These are phyloP conservation scores for Lucinisca nassula DNA, from an alignment of 2,888 invertebrate genomes.

Conservation along the genomic window DNA sequence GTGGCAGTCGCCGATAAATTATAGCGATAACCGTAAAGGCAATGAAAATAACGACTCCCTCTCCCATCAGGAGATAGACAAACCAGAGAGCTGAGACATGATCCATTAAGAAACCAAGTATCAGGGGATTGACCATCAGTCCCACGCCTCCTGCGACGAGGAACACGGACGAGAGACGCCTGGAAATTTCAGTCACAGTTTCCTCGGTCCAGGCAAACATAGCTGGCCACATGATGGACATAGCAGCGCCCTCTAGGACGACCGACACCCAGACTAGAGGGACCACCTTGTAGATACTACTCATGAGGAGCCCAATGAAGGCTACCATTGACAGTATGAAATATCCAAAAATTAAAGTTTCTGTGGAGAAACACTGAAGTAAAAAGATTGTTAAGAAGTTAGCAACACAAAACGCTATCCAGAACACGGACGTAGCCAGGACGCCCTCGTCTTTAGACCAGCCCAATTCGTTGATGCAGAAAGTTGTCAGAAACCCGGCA, in stretches of 20 bases:
- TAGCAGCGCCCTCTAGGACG: conserved; percentile 54
- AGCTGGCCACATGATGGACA: conserved; percentile 65
- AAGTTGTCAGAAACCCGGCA: conserved; percentile 53
- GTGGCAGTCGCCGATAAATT: neutral
- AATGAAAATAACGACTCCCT: conserved; percentile 29
- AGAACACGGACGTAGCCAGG: conserved; percentile 28
- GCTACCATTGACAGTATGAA: conserved; percentile 24
- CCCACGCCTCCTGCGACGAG: conserved; percentile 61
- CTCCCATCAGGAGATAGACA: conserved; percentile 59
- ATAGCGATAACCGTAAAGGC: neutral
- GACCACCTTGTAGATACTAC: conserved; percentile 40
- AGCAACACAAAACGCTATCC: conserved; percentile 42
- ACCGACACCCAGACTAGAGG: conserved; percentile 64
- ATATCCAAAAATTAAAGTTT: conserved; percentile 46
- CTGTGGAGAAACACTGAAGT: conserved; percentile 39
- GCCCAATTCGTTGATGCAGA: conserved; percentile 30
- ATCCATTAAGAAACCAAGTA: conserved; percentile 71
- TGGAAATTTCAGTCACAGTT: conserved; percentile 60
- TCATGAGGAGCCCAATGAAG: conserved; percentile 52
- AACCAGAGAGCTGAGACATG: conserved; percentile 68
- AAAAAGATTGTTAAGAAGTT: conserved; percentile 61
- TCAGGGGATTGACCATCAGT: conserved; percentile 66
- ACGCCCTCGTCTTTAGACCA: conserved; percentile 48
- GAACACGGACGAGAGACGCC: conserved; percentile 60
- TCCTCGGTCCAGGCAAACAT: conserved; percentile 71